Evolutionary conservation across 2,113 vertebrate genomes (phyloP).

Genomic region (Pachypanchax playfairii): DNA sequence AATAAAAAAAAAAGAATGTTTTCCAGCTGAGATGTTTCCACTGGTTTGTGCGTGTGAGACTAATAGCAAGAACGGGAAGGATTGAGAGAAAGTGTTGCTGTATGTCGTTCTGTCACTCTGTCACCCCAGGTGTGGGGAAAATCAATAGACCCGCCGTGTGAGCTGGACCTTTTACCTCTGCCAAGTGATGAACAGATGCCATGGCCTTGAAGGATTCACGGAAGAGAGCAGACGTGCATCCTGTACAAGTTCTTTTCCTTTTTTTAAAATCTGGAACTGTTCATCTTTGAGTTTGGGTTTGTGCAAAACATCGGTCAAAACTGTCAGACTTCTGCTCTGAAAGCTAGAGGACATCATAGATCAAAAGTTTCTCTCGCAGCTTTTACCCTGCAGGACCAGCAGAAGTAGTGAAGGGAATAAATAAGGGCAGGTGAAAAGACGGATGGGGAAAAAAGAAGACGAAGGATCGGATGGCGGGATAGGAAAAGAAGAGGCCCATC

Average conservation of each 20-base stretch:
- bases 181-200: constrained; percentile 54
- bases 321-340: neutral
- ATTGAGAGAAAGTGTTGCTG: constrained; percentile 44
- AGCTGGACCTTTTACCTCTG: constrained; percentile 65
- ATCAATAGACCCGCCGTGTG: constrained; percentile 61
- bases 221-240: constrained; percentile 16
- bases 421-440: constrained; percentile 31
- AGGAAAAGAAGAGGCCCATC: constrained; percentile 53
- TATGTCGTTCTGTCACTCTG: constrained; percentile 34
- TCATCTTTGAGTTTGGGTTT: constrained; percentile 6
- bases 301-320: constrained; percentile 9
- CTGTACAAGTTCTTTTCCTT: too few species aligned
- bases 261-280: too few species aligned
- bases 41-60: constrained; percentile 24
- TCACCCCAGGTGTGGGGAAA: constrained; percentile 53
- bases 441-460: constrained; percentile 34
- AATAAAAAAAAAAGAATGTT: constrained; percentile 56
- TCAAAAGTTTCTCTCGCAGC: constrained; percentile 60
- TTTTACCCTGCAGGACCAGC: constrained; percentile 4
- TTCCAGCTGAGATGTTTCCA: constrained; percentile 54
- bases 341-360: constrained; percentile 17
- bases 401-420: constrained; percentile 15
- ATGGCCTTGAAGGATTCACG: constrained; percentile 51
- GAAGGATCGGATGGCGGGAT: constrained; percentile 26
- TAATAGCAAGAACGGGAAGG: constrained; percentile 29